These are phyloP conservation scores for Mastomys coucha DNA, from an alignment of 2,113 vertebrate species.

Conservation along the genomic window DNA sequence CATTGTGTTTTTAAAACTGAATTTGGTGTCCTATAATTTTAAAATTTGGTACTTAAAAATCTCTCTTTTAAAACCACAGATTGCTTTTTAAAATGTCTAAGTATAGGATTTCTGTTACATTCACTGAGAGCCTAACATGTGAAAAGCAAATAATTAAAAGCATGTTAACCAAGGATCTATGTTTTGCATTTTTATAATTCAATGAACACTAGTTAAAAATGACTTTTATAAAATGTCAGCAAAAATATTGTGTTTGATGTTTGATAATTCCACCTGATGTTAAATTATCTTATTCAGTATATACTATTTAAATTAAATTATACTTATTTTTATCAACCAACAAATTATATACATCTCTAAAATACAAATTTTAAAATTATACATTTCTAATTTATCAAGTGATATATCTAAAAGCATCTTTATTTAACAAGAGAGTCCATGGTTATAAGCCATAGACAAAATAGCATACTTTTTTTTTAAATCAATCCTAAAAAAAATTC, in stretches of 20 bases:
- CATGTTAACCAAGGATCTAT: conserved; percentile 44
- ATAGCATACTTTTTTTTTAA: conserved; percentile 62
- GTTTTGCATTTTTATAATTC: conserved; percentile 61
- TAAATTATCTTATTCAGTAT: conserved; percentile 58
- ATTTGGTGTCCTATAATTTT: conserved; percentile 60
- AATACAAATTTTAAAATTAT: conserved; percentile 31
- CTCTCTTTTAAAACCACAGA: conserved; percentile 57
- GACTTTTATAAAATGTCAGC: conserved; percentile 54
- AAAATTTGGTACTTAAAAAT: conserved; percentile 62
- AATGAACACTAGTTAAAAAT: conserved; percentile 60
- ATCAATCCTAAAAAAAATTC: conserved; percentile 53
- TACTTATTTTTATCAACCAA: conserved; percentile 48
- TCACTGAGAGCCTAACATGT: conserved; percentile 47
- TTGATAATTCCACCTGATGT: conserved; percentile 47
- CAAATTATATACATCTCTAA: conserved; percentile 46
- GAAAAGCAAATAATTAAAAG: conserved; percentile 65
- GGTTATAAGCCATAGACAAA: conserved; percentile 27
- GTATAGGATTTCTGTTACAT: conserved; percentile 46
- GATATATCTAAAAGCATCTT: conserved; percentile 28
- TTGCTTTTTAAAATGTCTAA: conserved; percentile 55
- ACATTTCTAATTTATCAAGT: conserved; percentile 58
- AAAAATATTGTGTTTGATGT: conserved; percentile 55
- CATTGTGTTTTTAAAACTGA: conserved; percentile 55
- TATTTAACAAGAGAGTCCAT: conserved; percentile 56
- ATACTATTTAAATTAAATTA: conserved; percentile 60